Evolutionary conservation across 2,888 invertebrate species (phyloP).

Genomic region (Chydorus sphaericus): DNA sequence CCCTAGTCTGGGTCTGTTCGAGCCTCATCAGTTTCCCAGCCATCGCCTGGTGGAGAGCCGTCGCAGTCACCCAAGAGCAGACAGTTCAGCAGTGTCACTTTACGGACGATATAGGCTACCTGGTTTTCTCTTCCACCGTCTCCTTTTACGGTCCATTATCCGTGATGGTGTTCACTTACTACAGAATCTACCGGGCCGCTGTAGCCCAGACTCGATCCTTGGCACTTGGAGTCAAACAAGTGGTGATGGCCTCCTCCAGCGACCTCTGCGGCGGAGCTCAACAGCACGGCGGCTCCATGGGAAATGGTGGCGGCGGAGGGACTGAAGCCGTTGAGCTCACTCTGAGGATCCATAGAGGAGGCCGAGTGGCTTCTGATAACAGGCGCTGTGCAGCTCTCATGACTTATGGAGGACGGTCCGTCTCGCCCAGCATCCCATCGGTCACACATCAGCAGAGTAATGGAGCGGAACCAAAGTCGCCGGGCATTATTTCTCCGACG

Average conservation of each 20-base stretch:
- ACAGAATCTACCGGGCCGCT: conserved; percentile 86
- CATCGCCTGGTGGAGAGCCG: conserved; percentile 90
- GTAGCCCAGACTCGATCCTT: conserved; percentile 80
- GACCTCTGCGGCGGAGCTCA: not conserved
- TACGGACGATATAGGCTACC: conserved; percentile 88
- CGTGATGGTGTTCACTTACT: conserved; percentile 97
- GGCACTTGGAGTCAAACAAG: conserved; percentile 67
- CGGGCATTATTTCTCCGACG: too few species aligned
- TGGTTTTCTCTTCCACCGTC: conserved; percentile 93
- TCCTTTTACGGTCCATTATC: conserved; percentile 93
- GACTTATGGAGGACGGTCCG: conserved; percentile 31
- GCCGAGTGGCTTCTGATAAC: conserved; percentile 38
- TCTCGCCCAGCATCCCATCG: conserved; percentile 9
- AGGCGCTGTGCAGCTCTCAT: not conserved
- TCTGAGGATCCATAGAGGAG: conserved; percentile 83
- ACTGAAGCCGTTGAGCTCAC: conserved; percentile 70
- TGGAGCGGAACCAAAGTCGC: too few species aligned
- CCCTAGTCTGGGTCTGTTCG: conserved; percentile 91
- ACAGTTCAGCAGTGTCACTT: conserved; percentile 75
- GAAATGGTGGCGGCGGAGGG: conserved; percentile 13
- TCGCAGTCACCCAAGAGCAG: too few species aligned
- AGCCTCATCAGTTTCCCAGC: conserved; percentile 96
- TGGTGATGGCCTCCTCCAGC: conserved; percentile 17
- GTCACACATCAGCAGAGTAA: too few species aligned
- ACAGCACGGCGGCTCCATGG: conserved; percentile 22